These are phyloP conservation scores for Pelodytes ibericus DNA, from an alignment of 2,797 vertebrate genomes.

Conservation along the genomic window DNA sequence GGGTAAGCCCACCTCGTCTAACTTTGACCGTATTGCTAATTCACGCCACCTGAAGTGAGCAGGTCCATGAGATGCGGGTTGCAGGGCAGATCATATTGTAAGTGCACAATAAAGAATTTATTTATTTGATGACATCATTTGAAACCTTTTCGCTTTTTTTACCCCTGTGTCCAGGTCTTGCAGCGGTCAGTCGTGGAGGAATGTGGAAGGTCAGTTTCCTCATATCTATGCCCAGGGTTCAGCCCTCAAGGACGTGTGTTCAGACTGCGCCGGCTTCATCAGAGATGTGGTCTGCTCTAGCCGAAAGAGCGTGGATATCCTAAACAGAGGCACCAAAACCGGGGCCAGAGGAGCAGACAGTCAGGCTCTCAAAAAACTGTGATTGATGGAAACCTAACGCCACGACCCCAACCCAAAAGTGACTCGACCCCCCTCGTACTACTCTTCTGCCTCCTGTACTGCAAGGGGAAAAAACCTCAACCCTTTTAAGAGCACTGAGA, in stretches of 20 bases:
- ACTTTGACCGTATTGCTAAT: no score
- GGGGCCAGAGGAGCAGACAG: conserved; percentile 67
- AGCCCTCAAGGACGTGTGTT: conserved; percentile 85
- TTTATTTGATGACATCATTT: no score
- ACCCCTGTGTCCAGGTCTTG: conserved; percentile 76
- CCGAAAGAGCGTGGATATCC: conserved; percentile 88
- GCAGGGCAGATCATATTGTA: no score
- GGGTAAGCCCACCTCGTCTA: no score
- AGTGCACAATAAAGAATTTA: no score
- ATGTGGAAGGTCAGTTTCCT: conserved; percentile 91
- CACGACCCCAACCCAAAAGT: not conserved
- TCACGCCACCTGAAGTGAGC: no score
- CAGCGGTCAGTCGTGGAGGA: conserved; percentile 76
- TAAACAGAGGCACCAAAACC: conserved; percentile 79
- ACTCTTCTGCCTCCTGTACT: not conserved
- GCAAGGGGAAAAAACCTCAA: not conserved
- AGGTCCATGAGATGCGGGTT: no score
- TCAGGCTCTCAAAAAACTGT: conserved; percentile 61
- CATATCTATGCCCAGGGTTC: conserved; percentile 92
- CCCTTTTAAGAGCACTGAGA: not conserved
- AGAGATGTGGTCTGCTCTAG: conserved; percentile 89
- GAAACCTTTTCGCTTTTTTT: no score
- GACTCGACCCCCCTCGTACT: not conserved
- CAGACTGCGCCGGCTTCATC: conserved; percentile 88
- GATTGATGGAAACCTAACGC: conserved; percentile 26